Evolutionary conservation across 2,888 invertebrate genomes (phyloP), one percentile per base, ranked within the genome.

Genomic region (Cerceris rybyensis): DNA sequence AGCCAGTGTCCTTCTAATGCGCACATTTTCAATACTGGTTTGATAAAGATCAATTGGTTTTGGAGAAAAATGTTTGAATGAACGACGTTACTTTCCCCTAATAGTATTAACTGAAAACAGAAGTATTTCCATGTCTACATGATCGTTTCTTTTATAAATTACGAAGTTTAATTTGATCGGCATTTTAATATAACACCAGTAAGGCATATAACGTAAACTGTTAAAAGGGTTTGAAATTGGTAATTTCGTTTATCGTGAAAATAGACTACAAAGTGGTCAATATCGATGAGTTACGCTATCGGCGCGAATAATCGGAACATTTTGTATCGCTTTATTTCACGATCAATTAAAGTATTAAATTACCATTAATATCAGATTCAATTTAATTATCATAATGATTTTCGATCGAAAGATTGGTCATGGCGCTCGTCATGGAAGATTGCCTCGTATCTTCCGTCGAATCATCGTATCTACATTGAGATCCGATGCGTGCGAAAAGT

Each of bases 401-500:
- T 14, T 17, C 28, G 59, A 59, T 59, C 14, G 0, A 61, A 42
- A 59, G 46, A 69, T 61, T 14, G n/a, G 7, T 8, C 59, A 7
- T 49, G 58, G 49, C 28, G 16, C 9, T 13, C 49, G 67, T 59
- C 55, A 13, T 13, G 13, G 9, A 11, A n/a, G 14, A 52, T 55
- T 43, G 54, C 16, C 17, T 16, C 54, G 59, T 67, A 75, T 55
- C 65, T 78, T n/a, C 46, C 41, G 28, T 8, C 52, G 43, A 70
- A 70, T 39, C 58, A 9, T 52, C 54, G 63, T 46, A 46, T 17
- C 52, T 70, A 67, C 66, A 28, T 68, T 54, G 58, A 66, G 73
- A 66, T 78, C 61, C 58, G 50, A 67, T 57, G 60, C 59, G 58
- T 70, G 78, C 28, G 80, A 80, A 80, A 78, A 80, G 68, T 71